Base-by-base conservation (phyloP, 2,113 vertebrate genomes). In the Butorides virescens region DNA sequence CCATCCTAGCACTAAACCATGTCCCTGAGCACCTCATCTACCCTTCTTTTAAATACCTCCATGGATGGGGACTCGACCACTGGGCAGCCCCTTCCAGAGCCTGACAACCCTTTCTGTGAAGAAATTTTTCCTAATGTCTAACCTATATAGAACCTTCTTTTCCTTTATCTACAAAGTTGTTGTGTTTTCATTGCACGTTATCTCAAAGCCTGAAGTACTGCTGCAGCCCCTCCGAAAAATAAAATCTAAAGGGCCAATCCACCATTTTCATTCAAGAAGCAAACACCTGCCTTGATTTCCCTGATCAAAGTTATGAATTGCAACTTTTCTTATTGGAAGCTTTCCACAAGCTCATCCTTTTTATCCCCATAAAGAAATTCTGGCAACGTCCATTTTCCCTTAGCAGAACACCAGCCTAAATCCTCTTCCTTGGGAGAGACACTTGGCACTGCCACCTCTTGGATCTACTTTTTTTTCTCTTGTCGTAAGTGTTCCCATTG, bases 201-300 rank as follows among this genome's bases (percentile, higher is more conserved):
- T 30, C 46, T 30, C 61, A 50, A 67, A 61, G 23, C 19, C 52
- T 73, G 68, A 55, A 4, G 16, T 27, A 18, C 62, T 39, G 46
- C 32, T 59, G 26, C 74, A 58, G 22, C 13, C 13, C 1, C 47
- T 25, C 63, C 1, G 0, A 32, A 53, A 39, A 61, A 66, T 11
- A 23, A 37, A 49, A 47, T 15, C 3, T 11, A 27, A 46, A 75
- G 21, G 49, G 7, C 25, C 56, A 58, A 53, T 27, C 5, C 17
- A 32, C 21, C 11, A 4, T 30, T 63, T 91, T 88, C 46, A 9
- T 10, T 65, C 42, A 46, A 30, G 55, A 75, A 30, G 13, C 12
- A 47, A 23, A 65, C 0, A 0, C 39, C 36, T 30, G 14, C 62
- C 34, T 47, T 21, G 37, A 27, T 50, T 44, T 19, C 36, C n/a